Evolutionary conservation across 1,140 invertebrate species (phyloP), one percentile per base, ranked within the genome.

Genomic region (Drosophila neocordata): DNA sequence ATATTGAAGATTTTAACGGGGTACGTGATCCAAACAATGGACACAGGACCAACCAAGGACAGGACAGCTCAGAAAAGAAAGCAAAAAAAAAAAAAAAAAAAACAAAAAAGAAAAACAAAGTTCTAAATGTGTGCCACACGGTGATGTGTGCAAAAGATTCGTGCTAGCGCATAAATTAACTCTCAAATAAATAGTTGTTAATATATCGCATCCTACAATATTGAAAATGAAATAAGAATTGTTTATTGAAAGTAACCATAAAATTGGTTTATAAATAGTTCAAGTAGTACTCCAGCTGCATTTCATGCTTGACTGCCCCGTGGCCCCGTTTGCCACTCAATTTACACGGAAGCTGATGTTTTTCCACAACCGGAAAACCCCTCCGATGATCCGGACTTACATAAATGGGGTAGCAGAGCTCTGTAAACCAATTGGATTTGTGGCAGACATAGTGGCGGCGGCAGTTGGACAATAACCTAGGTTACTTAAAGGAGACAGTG

Each of bases 121-220:
- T 70, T 72, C 66, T 22, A 60, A 73, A 80, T 75, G 70, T 83
- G 71, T 74, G 79, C 70, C 79, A 75, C 37, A 35, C 41, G 41
- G 41, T 48, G 41, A 48, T 15, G 41, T 48, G 8, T 31, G 34
- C 53, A 60, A 38, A 48, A 18, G 61, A 69, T 22, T 41, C 83
- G 84, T 88, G 83, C 53, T 41, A 22, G n/a, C 73, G 83, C 83
- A 88, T 88, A 88, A 88, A 89, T 88, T 88, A 88, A 70, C 51
- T 34, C 61, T 72, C 77, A 51, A 87, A 75, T 57, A 69, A 76
- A 73, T 81, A 70, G 73, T 64, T 84, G 31, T 71, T 68, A 72
- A 75, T 69, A 84, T 65, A 56, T 20, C 8, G 13, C 8, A 20
- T 48, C 13, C 15, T 31, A 31, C 27, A 31, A 11, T 48, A 48